Evolutionary conservation across 1,140 invertebrate species (phyloP), one percentile per base, ranked within the genome.

Genomic region (Lordiphosa clarofinis): DNA sequence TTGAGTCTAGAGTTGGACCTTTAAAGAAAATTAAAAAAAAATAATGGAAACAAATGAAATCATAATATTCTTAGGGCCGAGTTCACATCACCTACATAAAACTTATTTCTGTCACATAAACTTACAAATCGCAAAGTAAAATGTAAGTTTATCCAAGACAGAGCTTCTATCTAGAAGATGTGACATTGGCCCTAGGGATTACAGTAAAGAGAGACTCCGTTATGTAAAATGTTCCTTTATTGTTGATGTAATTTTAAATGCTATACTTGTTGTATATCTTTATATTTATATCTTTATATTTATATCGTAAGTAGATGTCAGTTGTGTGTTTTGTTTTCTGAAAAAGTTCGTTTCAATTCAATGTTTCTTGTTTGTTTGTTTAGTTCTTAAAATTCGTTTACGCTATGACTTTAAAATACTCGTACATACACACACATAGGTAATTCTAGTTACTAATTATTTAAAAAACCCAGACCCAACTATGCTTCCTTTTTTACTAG

Each of bases 191-290:
- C 21, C 21, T 15, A 1, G 2, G 15, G 2, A 19, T 0, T 5
- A 24, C 4, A 24, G 21, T 24, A 24, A 24, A 19, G 19, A 19
- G 19, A 19, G 19, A 19, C 73, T 72, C 67, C 39, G 61, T 75
- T 81, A 81, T 81, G 75, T 81, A 81, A 81, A 81, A 81, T 81
- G 75, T 81, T 81, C 75, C 75, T 81, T 81, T 81, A 81, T 82
- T 81, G 67, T 81, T 81, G 60, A 81, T 82, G 58, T 76, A 81
- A 68, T 82, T 67, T 81, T 81, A 81, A 82, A 81, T 82, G 67
- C 76, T 81, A 81, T 81, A 82, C 28, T 31, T 31, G 28, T 31
- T 68, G 62, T 76, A 42, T 69, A 52, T 66, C 21, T 24, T 24
- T 65, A 48, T 48, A 43, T 64, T 61, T 62, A 52, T 56, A 35